Evolutionary conservation across 2,888 invertebrate species (phyloP).

Genomic region (Xestoiulus laeticollis): DNA sequence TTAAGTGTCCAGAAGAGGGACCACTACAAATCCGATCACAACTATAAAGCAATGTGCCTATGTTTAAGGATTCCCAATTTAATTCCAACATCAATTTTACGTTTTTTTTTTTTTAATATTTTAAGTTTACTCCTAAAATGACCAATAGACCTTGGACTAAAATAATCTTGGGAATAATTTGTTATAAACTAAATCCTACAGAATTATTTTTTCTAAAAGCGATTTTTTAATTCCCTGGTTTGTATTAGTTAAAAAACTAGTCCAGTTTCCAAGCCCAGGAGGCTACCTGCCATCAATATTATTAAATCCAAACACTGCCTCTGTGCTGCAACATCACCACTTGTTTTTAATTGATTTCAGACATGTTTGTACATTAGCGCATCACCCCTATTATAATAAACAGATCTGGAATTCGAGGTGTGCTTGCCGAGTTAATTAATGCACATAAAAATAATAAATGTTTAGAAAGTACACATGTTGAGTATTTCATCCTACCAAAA

Average conservation of each 20-base stretch:
- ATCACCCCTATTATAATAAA: conserved; percentile 31
- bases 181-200: no score
- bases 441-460: not conserved
- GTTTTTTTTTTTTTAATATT: no score
- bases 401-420: not conserved
- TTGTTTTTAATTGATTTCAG: conserved; percentile 21
- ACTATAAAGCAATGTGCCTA: not conserved
- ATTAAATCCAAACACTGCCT: not conserved
- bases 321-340: conserved; percentile 28
- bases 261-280: not conserved
- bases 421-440: not conserved
- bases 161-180: no score
- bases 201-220: no score
- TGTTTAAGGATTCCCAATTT: no score
- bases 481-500: not conserved
- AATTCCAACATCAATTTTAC: no score
- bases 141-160: no score
- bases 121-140: no score
- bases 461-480: not conserved
- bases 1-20: not conserved
- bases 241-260: no score
- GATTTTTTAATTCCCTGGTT: no score
- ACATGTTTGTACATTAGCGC: conserved; percentile 33
- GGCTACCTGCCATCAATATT: not conserved
- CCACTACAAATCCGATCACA: not conserved